Evolutionary conservation across 2,888 invertebrate genomes (phyloP).

Genomic region (Ferdinandea cuprea): DNA sequence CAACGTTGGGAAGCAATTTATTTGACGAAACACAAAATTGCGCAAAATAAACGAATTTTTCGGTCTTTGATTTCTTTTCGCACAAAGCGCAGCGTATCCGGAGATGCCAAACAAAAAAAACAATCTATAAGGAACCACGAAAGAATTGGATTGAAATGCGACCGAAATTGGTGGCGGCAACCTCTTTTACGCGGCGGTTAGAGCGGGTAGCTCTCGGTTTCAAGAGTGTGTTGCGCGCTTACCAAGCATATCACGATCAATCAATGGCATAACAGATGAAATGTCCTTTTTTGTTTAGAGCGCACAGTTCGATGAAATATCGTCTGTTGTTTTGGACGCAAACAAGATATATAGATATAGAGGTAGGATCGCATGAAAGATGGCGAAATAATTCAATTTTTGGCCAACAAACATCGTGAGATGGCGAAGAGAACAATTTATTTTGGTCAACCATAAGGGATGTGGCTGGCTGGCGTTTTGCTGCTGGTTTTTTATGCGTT

Average conservation of each 20-base stretch:
- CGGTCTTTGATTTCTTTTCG: slow-evolving; percentile 47
- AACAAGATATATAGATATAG: slow-evolving; percentile 35
- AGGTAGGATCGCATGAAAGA: slow-evolving; percentile 21
- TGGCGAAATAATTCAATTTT: slow-evolving; percentile 61
- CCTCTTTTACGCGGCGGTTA: slow-evolving; percentile 62
- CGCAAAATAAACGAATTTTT: slow-evolving; percentile 69
- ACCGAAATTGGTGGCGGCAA: slow-evolving; percentile 76
- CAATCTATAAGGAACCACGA: slow-evolving; percentile 24
- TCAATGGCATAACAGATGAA: slow-evolving; percentile 76
- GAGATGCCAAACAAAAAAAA: slow-evolving; percentile 23
- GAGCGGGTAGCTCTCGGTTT: slow-evolving; percentile 36
- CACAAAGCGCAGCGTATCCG: not conserved
- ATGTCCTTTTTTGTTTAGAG: slow-evolving; percentile 67
- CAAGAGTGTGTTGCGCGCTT: slow-evolving; percentile 68
- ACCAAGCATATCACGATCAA: slow-evolving; percentile 77
- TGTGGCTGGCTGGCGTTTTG: slow-evolving; percentile 27
- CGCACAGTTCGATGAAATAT: slow-evolving; percentile 48
- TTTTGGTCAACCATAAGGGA: slow-evolving; percentile 33
- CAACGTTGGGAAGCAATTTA: slow-evolving; percentile 59
- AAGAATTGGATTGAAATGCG: slow-evolving; percentile 74
- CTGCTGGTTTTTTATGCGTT: no score
- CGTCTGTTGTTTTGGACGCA: slow-evolving; percentile 36
- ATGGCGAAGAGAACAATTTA: not conserved
- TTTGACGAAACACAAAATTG: slow-evolving; percentile 74
- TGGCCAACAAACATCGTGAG: slow-evolving; percentile 25